Conservation (phyloP, 2,888 invertebrate genomes). For the Meiosimyza decipiens region DNA sequence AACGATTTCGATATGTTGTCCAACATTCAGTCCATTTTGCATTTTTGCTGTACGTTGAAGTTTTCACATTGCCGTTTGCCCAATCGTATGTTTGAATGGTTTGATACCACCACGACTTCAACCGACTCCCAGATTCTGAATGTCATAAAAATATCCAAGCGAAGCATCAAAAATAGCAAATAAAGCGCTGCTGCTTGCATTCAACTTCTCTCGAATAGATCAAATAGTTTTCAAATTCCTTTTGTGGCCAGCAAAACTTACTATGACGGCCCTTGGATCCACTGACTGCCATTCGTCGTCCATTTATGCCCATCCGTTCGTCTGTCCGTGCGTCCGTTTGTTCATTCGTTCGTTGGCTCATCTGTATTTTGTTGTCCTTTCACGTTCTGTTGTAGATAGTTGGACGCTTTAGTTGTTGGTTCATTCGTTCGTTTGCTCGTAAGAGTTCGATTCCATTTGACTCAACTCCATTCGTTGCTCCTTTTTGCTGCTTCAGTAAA, state of each 20-base stretch:
- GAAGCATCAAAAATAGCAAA: constrained; percentile 5
- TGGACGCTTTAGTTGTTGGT: too few relatives aligned
- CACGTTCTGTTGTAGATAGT: too few relatives aligned
- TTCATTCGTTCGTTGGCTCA: background rate
- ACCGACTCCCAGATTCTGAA: background rate
- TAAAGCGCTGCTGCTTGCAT: background rate
- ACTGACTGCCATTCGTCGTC: constrained; percentile 1
- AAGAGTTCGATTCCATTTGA: too few relatives aligned
- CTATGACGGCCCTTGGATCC: constrained; percentile 5
- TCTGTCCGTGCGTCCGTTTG: constrained; percentile 12
- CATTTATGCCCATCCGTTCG: background rate
- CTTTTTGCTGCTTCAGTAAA: background rate
- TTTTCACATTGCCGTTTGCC: background rate
- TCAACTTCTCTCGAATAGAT: constrained; percentile 14
- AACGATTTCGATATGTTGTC: too few relatives aligned
- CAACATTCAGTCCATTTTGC: too few relatives aligned
- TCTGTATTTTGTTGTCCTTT: background rate
- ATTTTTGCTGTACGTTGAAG: too few relatives aligned
- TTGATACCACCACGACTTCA: too few relatives aligned
- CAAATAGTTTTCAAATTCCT: constrained; percentile 16
- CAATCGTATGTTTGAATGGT: constrained; percentile 2
- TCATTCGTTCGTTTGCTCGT: too few relatives aligned
- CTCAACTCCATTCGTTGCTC: background rate
- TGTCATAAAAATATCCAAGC: background rate
- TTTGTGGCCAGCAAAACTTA: background rate